Conservation (phyloP, 1,140 invertebrate species). For the Nasonia vitripennis region DNA sequence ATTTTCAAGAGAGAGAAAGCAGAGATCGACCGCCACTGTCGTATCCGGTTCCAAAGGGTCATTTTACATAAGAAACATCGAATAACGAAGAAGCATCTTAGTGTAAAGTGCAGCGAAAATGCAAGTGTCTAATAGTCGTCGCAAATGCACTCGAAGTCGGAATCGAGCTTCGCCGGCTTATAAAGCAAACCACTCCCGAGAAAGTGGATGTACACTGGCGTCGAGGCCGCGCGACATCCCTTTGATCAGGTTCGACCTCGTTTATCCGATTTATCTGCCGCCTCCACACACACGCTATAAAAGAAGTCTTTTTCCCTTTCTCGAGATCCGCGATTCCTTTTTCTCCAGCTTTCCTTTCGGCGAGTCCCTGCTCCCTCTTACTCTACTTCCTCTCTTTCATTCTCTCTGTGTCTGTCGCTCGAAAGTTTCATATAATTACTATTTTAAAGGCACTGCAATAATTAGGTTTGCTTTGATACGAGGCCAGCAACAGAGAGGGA, state of each 20-base stretch:
- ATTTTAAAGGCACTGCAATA: not conserved
- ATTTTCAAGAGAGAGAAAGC: too few species aligned
- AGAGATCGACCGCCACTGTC: too few species aligned
- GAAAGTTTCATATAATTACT: conserved; percentile 21
- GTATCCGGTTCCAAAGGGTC: too few species aligned
- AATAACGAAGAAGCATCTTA: not conserved
- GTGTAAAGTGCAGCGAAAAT: not conserved
- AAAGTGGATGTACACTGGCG: conserved; percentile 5
- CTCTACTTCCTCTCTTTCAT: conserved; percentile 8
- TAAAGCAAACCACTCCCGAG: not conserved
- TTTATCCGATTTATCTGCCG: conserved; percentile 41
- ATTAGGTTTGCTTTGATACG: not conserved
- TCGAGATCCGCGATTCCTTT: conserved; percentile 12
- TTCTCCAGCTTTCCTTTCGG: not conserved
- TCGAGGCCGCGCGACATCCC: not conserved
- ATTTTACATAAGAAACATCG: too few species aligned
- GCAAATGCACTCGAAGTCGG: not conserved
- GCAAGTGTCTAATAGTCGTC: not conserved
- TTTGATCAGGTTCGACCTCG: conserved; percentile 35
- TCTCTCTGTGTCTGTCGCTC: conserved; percentile 17
- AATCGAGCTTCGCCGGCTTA: not conserved
- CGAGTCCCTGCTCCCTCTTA: not conserved
- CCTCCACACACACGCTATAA: not conserved
- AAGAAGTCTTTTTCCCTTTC: conserved; percentile 25
- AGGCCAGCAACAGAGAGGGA: not conserved